Percentiles rank a stretch among this genome's conserved stretches.
These are phyloP conservation scores for Crotophaga sulcirostris DNA, from an alignment of 2,113 vertebrate genomes.

Conservation along the genomic window DNA sequence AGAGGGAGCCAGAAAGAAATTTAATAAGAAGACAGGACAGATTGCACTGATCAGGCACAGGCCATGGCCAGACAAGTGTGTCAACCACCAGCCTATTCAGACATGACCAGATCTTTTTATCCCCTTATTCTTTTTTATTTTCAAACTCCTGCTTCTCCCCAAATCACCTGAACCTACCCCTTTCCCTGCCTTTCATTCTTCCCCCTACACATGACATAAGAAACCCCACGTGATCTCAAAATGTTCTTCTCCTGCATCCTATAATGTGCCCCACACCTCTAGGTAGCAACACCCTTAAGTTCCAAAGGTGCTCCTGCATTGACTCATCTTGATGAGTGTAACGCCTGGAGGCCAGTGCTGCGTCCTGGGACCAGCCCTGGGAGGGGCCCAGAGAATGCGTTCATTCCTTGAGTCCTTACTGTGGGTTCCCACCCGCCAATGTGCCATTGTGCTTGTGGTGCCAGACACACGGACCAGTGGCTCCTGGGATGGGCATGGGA, in stretches of 20 bases:
- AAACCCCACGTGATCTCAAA: neutral
- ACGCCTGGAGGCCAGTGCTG: rapidly evolving
- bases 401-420: neutral
- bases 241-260: neutral
- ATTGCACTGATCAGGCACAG: rapidly evolving
- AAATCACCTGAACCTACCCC: neutral
- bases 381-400: neutral
- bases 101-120: neutral
- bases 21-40: neutral
- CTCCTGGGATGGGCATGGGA: neutral
- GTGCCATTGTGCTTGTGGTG: neutral
- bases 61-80: rapidly evolving
- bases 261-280: neutral
- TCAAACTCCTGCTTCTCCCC: neutral
- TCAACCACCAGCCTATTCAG: neutral
- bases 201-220: neutral
- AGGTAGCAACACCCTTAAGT: neutral
- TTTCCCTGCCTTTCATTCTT: neutral
- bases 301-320: neutral
- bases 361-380: neutral
- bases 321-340: neutral
- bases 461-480: no score
- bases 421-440: neutral
- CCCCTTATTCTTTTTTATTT: neutral
- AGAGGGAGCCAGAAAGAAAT: neutral